Evolutionary conservation across 2,113 vertebrate species (phyloP).

Genomic region (Megaleporinus macrocephalus): DNA sequence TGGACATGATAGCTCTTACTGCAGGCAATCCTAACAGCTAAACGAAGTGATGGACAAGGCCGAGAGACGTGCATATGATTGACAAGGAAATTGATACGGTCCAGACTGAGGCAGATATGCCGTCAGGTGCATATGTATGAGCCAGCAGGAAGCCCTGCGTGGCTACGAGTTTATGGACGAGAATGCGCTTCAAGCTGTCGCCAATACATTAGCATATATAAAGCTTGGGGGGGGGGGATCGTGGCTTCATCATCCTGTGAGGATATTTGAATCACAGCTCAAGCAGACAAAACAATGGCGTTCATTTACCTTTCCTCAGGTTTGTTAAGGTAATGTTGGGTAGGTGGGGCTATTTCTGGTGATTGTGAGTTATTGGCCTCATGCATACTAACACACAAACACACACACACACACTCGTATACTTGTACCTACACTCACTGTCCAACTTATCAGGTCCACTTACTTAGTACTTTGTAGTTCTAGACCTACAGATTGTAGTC

Average conservation of each 20-base stretch:
- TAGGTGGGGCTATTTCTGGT: background rate
- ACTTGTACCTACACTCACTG: no score
- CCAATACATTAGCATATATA: background rate
- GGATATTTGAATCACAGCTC: background rate
- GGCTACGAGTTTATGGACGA: background rate
- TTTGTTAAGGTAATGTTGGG: background rate
- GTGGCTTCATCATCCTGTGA: background rate
- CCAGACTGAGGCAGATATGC: background rate
- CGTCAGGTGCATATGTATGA: background rate
- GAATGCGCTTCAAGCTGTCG: background rate
- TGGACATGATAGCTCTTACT: conserved; percentile 41
- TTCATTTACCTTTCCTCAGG: background rate
- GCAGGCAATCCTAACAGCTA: conserved; percentile 34
- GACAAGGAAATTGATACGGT: conserved; percentile 3
- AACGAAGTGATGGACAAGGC: conserved; percentile 27
- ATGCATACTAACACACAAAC: no score
- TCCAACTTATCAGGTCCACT: no score
- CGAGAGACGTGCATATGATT: conserved; percentile 4
- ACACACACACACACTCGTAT: no score
- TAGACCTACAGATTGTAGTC: no score
- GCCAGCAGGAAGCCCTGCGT: background rate
- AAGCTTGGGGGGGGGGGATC: background rate
- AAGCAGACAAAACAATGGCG: background rate
- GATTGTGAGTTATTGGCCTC: background rate
- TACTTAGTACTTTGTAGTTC: no score